phyloP scores from a whole-genome alignment of 2,888 invertebrate genomes.

The Plusia festucae region DNA sequence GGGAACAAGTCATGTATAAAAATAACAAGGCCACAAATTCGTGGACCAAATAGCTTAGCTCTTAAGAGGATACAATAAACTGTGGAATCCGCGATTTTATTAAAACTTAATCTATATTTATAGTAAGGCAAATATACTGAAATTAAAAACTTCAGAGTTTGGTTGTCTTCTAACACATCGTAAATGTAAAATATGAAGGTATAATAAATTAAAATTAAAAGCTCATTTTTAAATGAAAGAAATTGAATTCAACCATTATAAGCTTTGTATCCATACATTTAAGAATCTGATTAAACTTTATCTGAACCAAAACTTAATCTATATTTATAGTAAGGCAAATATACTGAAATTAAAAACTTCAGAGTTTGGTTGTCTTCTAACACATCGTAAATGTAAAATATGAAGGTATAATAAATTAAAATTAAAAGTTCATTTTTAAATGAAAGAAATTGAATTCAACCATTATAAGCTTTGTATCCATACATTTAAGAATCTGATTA shows the following conservation, averaged over 20 bases:
- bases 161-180: no score
- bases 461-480: not conserved
- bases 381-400: no score
- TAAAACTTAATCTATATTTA: no score
- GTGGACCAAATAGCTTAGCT: conserved; percentile 33
- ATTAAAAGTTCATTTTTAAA: not conserved
- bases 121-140: no score
- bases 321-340: no score
- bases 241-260: not conserved
- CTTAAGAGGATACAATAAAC: conserved; percentile 38
- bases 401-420: no score
- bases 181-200: no score
- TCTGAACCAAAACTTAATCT: not conserved
- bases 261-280: not conserved
- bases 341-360: no score
- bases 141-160: conserved; percentile 5
- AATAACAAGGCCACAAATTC: conserved; percentile 56
- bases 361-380: no score
- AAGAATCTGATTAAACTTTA: conserved; percentile 7
- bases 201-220: no score
- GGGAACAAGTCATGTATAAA: conserved; percentile 58
- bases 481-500: conserved; percentile 7
- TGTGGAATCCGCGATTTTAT: conserved; percentile 20
- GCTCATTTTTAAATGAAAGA: not conserved
- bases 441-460: not conserved